Evolutionary conservation across 2,113 vertebrate species (phyloP).

Genomic region (Equus przewalskii): DNA sequence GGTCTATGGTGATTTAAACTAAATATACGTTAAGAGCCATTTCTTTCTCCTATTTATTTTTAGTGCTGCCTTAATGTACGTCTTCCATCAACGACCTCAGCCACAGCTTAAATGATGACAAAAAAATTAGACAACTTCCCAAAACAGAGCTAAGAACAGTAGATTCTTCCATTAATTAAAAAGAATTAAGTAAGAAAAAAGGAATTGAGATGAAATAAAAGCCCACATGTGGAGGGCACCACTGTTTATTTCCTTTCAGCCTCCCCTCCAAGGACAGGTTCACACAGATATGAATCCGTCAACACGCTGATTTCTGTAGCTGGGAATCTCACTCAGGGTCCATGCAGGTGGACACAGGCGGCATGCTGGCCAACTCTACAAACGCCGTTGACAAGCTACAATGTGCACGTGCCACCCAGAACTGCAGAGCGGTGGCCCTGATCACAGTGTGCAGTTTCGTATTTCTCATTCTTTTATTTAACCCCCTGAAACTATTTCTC

Average conservation of each 20-base stretch:
- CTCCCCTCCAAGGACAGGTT: background rate
- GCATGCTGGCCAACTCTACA: background rate
- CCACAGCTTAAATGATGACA: background rate
- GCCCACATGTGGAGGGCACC: background rate
- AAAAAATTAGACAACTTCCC: background rate
- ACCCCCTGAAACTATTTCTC: background rate
- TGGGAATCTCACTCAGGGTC: background rate
- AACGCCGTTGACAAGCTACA: background rate
- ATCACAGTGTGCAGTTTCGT: fast-evolving
- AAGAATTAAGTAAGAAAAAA: background rate
- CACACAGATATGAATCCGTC: background rate
- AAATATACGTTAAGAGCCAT: background rate
- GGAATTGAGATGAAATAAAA: slow-evolving; percentile 33
- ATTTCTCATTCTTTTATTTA: background rate
- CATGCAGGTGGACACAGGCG: background rate
- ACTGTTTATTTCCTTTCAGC: background rate
- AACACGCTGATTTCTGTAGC: background rate
- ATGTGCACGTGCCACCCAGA: fast-evolving
- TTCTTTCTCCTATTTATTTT: background rate
- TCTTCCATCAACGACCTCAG: background rate
- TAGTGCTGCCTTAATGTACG: background rate
- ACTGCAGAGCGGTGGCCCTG: too few species aligned
- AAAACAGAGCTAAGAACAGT: background rate
- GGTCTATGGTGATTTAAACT: background rate
- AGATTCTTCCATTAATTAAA: background rate